A percentile compares a stretch with the other conserved stretches of the same genome.
These are phyloP conservation scores for Habropoda laboriosa DNA, from an alignment of 1,140 invertebrate genomes.

Conservation along the genomic window DNA sequence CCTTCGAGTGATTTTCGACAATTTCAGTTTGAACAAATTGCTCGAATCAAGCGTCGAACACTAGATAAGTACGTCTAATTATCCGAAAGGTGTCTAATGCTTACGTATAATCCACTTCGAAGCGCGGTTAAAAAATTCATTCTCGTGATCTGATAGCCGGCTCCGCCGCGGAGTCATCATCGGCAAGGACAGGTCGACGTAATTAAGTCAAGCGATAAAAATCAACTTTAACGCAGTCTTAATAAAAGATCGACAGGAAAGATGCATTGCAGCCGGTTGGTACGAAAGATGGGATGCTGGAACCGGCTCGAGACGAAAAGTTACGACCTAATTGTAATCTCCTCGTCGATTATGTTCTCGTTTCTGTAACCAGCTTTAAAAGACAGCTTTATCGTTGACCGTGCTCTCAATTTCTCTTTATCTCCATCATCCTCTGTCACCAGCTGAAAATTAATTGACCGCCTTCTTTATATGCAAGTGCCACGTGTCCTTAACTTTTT, in stretches of 20 bases:
- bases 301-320: too few relatives aligned
- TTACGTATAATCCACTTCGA: not conserved
- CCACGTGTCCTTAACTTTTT: too few relatives aligned
- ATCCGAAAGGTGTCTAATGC: too few relatives aligned
- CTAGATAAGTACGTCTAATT: too few relatives aligned
- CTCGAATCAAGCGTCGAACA: too few relatives aligned
- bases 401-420: not conserved
- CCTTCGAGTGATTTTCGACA: too few relatives aligned
- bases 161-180: not conserved
- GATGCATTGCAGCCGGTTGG: not conserved
- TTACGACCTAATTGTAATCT: not conserved
- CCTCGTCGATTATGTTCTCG: not conserved
- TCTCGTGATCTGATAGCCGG: too few relatives aligned
- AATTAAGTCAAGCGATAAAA: not conserved
- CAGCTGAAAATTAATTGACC: not conserved
- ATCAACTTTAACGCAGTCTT: not conserved
- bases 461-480: too few relatives aligned
- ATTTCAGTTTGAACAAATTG: too few relatives aligned
- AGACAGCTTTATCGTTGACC: not conserved
- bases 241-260: not conserved
- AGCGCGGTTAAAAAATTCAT: not conserved
- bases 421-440: too few relatives aligned
- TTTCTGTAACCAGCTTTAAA: not conserved
- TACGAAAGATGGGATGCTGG: not conserved
- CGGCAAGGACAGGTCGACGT: not conserved